Conservation (phyloP, 2,888 invertebrate species). For the Eupithecia inturbata region DNA sequence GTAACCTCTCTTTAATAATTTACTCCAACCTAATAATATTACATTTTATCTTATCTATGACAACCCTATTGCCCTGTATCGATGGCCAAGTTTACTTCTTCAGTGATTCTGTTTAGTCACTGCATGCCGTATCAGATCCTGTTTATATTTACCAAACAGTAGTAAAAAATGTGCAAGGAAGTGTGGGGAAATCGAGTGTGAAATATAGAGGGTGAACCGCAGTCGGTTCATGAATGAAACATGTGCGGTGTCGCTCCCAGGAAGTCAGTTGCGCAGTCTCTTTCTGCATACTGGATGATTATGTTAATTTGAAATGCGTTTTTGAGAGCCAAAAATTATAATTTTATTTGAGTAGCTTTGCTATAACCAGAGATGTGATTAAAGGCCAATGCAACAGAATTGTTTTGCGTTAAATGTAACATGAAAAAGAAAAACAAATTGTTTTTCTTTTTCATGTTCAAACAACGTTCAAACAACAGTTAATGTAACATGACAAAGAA, state of each 20-base stretch:
- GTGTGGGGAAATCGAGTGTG: conserved; percentile 30
- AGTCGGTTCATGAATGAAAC: conserved; percentile 29
- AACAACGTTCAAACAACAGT: too few species aligned
- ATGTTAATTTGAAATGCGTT: conserved; percentile 10
- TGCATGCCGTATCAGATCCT: conserved; percentile 33
- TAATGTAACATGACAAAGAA: too few species aligned
- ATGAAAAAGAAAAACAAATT: too few species aligned
- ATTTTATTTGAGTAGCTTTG: background rate
- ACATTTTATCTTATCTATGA: background rate
- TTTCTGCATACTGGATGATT: conserved; percentile 17
- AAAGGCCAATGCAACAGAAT: background rate
- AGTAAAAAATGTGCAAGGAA: conserved; percentile 32
- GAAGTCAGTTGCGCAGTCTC: conserved; percentile 40
- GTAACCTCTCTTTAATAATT: background rate
- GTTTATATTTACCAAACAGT: conserved; percentile 36
- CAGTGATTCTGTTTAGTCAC: conserved; percentile 34
- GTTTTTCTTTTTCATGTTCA: too few species aligned
- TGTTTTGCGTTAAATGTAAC: too few species aligned
- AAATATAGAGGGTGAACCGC: conserved; percentile 25
- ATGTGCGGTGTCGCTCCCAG: conserved; percentile 20
- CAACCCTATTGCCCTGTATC: background rate
- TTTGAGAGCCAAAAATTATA: background rate
- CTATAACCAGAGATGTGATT: background rate
- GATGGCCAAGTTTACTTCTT: background rate
- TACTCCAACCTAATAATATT: background rate